Conservation (phyloP, 2,797 vertebrate species). For the Rhynchotus rufescens region DNA sequence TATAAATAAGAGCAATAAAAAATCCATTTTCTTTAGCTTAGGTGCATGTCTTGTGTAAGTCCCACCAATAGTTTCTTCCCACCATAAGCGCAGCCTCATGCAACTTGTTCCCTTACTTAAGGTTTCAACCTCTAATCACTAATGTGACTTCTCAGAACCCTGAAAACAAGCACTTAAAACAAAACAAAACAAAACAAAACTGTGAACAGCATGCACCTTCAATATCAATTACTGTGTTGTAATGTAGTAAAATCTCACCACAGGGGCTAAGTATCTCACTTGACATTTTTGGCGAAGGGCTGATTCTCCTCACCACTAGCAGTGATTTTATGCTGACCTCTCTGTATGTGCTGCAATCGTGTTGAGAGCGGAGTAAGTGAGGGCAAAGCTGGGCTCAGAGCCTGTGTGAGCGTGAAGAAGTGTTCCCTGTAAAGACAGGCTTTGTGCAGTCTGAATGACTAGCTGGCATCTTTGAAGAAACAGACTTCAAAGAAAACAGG, state of each 20-base stretch:
- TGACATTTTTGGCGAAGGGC: conserved; percentile 9
- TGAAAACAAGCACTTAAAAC: conserved; percentile 28
- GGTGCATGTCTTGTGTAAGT: not conserved
- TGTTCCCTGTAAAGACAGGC: conserved; percentile 39
- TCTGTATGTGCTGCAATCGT: not conserved
- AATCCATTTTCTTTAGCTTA: not conserved
- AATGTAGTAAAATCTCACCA: conserved; percentile 59
- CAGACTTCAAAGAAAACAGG: conserved; percentile 77
- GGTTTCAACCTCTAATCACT: conserved; percentile 31
- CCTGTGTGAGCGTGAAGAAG: conserved; percentile 37
- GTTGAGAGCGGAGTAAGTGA: not conserved
- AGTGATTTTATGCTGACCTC: not conserved
- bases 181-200: not conserved
- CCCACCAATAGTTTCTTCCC: not conserved
- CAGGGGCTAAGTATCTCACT: conserved; percentile 37
- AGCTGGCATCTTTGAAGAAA: conserved; percentile 76
- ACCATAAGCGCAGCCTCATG: not conserved
- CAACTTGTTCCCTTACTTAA: conserved; percentile 33
- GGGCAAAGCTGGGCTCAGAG: not conserved
- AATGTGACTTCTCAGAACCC: conserved; percentile 7
- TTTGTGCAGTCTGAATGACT: conserved; percentile 63
- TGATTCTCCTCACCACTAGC: not conserved
- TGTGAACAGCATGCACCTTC: conserved; percentile 16
- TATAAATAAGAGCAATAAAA: not conserved
- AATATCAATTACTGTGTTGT: conserved; percentile 35